A percentile compares a stretch with the other conserved stretches of the same genome.
These are phyloP conservation scores for Trachymyrmex cornetzi DNA, from an alignment of 1,140 invertebrate species.

Conservation along the genomic window DNA sequence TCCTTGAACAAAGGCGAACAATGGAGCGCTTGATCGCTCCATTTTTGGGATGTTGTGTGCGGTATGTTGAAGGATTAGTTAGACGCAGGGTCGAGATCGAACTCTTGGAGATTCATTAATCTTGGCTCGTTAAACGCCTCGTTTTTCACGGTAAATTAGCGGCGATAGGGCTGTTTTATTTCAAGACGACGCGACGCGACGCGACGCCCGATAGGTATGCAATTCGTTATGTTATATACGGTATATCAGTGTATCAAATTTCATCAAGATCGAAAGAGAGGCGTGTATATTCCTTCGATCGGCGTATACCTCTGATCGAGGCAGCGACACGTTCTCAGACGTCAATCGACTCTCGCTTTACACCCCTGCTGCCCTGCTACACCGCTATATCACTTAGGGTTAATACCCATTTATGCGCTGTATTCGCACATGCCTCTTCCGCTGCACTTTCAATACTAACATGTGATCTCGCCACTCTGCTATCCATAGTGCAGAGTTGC, in stretches of 20 bases:
- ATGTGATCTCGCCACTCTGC: slow-evolving; percentile 32
- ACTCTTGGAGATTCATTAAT: slow-evolving; percentile 40
- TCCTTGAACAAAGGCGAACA: not conserved
- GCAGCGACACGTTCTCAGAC: slow-evolving; percentile 28
- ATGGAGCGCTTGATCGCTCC: not conserved
- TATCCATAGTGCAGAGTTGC: slow-evolving; percentile 14
- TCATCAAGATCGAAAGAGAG: slow-evolving; percentile 7
- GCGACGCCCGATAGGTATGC: not conserved
- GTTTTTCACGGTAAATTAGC: slow-evolving; percentile 29
- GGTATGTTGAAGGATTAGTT: slow-evolving; percentile 26
- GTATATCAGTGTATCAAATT: slow-evolving; percentile 27
- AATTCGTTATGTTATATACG: slow-evolving; percentile 3
- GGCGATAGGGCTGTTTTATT: slow-evolving; percentile 12
- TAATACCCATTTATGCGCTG: slow-evolving; percentile 51
- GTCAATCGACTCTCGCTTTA: slow-evolving; percentile 38
- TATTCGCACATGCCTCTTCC: slow-evolving; percentile 52
- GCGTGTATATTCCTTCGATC: not conserved
- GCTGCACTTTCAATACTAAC: slow-evolving; percentile 47
- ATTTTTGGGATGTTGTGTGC: slow-evolving; percentile 46
- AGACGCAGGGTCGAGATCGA: slow-evolving; percentile 12
- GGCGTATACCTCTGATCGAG: slow-evolving; percentile 1
- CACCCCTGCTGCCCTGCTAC: not conserved
- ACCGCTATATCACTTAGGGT: slow-evolving; percentile 49
- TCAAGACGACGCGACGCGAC: not conserved
- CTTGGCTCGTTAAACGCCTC: slow-evolving; percentile 31